Percentiles rank a stretch among this genome's conserved stretches.
Evolutionary conservation across 2,113 vertebrate species (phyloP).

Genomic region (Elephas maximus): DNA sequence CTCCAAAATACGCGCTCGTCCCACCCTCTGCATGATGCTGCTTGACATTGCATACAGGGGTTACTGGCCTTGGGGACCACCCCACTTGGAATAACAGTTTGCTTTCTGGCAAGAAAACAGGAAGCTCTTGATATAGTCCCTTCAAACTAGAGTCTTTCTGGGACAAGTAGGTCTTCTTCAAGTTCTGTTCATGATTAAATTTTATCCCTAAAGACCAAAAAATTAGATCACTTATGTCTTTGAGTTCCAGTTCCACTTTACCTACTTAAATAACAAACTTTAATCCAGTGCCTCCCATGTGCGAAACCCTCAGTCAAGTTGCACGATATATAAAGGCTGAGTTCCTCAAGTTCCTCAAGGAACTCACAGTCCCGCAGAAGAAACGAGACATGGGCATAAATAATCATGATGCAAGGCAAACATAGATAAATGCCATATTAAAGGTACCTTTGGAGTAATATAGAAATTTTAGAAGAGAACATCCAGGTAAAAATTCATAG

Average conservation of each 20-base stretch:
- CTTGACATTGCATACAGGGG: background rate
- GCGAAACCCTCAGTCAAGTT: background rate
- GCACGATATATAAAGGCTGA: background rate
- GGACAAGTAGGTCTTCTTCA: conserved; percentile 74
- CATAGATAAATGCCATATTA: background rate
- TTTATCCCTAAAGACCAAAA: conserved; percentile 68
- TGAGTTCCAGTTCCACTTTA: conserved; percentile 73
- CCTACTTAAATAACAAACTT: conserved; percentile 74
- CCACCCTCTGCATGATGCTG: background rate
- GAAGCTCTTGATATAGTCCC: background rate
- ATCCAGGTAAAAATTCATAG: background rate
- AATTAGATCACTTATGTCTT: conserved; percentile 73
- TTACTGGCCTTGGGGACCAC: conserved; percentile 23
- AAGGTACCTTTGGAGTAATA: background rate
- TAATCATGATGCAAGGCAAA: background rate
- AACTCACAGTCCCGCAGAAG: background rate
- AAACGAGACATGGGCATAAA: background rate
- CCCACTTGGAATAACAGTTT: conserved; percentile 43
- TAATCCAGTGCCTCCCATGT: background rate
- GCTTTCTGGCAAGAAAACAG: conserved; percentile 61
- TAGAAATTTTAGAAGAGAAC: conserved; percentile 9
- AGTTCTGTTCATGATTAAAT: conserved; percentile 77
- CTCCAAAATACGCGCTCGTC: background rate
- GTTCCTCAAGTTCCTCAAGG: background rate
- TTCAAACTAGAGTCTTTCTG: conserved; percentile 60